These are phyloP conservation scores for Monarcha castaneiventris DNA, from an alignment of 2,113 vertebrate genomes.

Conservation along the genomic window DNA sequence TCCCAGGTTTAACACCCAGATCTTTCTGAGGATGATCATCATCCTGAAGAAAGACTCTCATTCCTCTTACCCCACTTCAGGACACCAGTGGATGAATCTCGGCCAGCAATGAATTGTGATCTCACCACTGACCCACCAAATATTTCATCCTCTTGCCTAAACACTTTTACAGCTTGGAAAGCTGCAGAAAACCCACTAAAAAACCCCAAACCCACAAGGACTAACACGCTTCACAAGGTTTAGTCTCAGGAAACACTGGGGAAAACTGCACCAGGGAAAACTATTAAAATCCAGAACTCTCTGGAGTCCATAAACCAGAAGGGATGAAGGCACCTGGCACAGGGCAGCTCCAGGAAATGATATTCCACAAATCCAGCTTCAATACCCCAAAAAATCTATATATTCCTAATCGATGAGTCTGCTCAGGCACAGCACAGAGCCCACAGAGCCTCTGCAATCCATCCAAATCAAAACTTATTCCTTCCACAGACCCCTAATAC, in stretches of 20 bases:
- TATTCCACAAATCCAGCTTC: neutral
- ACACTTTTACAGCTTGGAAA: neutral
- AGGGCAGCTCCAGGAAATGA: neutral
- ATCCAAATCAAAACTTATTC: neutral
- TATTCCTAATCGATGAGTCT: neutral
- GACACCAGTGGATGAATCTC: neutral
- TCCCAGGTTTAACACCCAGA: neutral
- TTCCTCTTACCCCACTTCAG: neutral
- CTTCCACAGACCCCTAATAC: neutral
- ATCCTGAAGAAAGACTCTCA: neutral
- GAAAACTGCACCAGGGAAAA: neutral
- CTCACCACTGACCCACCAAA: neutral
- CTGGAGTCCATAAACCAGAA: neutral
- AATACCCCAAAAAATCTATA: neutral
- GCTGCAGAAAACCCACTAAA: neutral
- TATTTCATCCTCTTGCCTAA: neutral
- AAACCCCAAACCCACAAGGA: neutral
- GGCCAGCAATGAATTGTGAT: neutral
- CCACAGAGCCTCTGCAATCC: neutral
- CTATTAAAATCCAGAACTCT: neutral
- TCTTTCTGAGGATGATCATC: neutral
- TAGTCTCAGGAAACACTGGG: neutral
- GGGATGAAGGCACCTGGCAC: neutral
- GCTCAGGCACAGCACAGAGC: neutral
- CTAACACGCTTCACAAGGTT: neutral